Base-by-base conservation (phyloP, 2,888 invertebrate species). In the Venustoraphidia nigricollis region DNA sequence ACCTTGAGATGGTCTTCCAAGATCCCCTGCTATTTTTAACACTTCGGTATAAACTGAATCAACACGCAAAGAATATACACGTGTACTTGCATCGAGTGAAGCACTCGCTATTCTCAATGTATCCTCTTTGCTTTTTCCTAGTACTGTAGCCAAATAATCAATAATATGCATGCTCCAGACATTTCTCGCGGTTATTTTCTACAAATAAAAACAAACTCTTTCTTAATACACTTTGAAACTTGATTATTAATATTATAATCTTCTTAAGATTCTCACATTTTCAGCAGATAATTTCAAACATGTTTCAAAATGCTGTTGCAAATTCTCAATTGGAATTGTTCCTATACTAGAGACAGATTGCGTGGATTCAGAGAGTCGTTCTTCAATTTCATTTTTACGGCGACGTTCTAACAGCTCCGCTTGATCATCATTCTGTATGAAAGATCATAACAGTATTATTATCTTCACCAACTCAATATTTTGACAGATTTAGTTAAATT, bases 151-250 rank as follows among this genome's bases (percentile, higher is more conserved):
- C 75, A 93, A 79, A 56, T 85, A 84, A 62, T 94, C 92, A 57
- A 93, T 92, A 43, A 93, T 72, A 53, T 87, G 83, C 2, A 92
- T 68, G 53, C 79, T 82, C 77, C 93, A 94, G 0, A 90, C 93
- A 73, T 93, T 93, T 61, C 90, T 89, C 44, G 78, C 73, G 58
- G 79, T 91, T 55, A 94, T 84, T 80, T 90, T 92, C 83, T 85
- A 66, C 6, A 72, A 64, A 52, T 17, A 39, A n/a, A 44, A 17
- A 47, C 41, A 35, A 40, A 43, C 41, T 27, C 27, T 42, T 34
- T 14, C 13, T n/a, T 27, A 48, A 27, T 38, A 10, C 9, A n/a
- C 3, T 14, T 8, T 9, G 13, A 13, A 17, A 36, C 37, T 37
- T 39, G 10, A 9, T 13, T 14, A 11, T 36, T 10, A 13, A 14